Evolutionary conservation across 2,888 invertebrate genomes (phyloP).

Genomic region (Odontomyia ornata): DNA sequence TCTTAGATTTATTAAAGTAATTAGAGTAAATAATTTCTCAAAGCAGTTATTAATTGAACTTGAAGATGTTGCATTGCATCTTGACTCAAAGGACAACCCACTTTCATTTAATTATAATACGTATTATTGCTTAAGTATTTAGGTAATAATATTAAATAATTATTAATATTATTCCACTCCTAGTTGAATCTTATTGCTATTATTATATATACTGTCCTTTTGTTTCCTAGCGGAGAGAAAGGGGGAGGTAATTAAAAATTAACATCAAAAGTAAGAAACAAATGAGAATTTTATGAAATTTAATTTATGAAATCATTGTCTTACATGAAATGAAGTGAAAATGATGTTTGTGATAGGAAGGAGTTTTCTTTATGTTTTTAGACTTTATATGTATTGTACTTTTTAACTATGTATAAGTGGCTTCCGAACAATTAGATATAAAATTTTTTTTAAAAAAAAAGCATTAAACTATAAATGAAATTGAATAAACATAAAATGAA

Average conservation of each 20-base stretch:
- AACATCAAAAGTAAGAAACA: not conserved
- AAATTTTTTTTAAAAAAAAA: slow-evolving; percentile 30
- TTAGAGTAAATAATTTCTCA: slow-evolving; percentile 44
- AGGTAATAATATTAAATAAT: not conserved
- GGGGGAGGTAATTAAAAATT: not conserved
- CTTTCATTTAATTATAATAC: not conserved
- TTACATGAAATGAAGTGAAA: not conserved
- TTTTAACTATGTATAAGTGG: slow-evolving; percentile 42
- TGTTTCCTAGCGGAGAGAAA: not conserved
- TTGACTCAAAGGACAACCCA: slow-evolving; percentile 4
- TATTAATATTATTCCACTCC: not conserved
- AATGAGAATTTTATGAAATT: not conserved
- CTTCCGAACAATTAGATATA: slow-evolving; percentile 42
- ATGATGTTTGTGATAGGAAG: not conserved
- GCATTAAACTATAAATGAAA: not conserved
- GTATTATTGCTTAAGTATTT: slow-evolving; percentile 2
- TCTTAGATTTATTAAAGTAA: slow-evolving; percentile 55
- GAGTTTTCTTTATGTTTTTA: slow-evolving; percentile 18
- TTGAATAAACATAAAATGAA: slow-evolving; percentile 6
- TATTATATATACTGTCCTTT: not conserved
- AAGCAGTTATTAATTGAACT: too few species aligned
- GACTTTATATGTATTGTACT: slow-evolving; percentile 26
- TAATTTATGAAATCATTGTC: not conserved
- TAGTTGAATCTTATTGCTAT: slow-evolving; percentile 1
- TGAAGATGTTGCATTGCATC: not conserved